These are phyloP conservation scores for Microctonus aethiopoides DNA, from an alignment of 2,888 invertebrate species.

Conservation along the genomic window DNA sequence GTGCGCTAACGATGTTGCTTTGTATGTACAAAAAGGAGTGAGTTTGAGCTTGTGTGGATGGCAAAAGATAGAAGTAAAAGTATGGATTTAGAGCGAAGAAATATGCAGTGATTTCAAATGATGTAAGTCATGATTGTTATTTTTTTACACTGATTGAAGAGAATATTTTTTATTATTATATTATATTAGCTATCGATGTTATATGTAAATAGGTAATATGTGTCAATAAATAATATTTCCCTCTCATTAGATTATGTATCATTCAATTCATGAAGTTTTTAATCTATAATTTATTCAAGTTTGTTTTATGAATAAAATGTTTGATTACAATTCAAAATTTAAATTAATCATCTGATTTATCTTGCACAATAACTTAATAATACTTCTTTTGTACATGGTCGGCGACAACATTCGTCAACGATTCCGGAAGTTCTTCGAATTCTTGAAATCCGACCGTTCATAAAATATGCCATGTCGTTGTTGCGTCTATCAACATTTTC, in stretches of 20 bases:
- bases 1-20: constrained; percentile 52
- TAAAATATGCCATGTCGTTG: too few relatives aligned
- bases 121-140: constrained; percentile 43
- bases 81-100: neutral
- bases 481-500: too few relatives aligned
- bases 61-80: constrained; percentile 23
- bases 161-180: too few relatives aligned
- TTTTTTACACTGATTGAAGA: too few relatives aligned
- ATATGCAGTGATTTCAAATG: neutral
- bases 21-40: neutral
- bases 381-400: neutral
- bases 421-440: neutral
- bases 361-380: neutral
- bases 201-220: too few relatives aligned
- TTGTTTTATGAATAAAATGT: too few relatives aligned
- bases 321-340: constrained; percentile 41
- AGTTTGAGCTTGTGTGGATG: constrained; percentile 2
- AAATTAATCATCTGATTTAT: constrained; percentile 32
- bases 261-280: too few relatives aligned
- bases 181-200: too few relatives aligned
- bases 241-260: too few relatives aligned
- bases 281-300: too few relatives aligned
- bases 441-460: too few relatives aligned
- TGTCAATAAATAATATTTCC: too few relatives aligned
- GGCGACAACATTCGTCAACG: neutral